Conservation (phyloP, 1,140 invertebrate species). For the Bemisia tabaci region DNA sequence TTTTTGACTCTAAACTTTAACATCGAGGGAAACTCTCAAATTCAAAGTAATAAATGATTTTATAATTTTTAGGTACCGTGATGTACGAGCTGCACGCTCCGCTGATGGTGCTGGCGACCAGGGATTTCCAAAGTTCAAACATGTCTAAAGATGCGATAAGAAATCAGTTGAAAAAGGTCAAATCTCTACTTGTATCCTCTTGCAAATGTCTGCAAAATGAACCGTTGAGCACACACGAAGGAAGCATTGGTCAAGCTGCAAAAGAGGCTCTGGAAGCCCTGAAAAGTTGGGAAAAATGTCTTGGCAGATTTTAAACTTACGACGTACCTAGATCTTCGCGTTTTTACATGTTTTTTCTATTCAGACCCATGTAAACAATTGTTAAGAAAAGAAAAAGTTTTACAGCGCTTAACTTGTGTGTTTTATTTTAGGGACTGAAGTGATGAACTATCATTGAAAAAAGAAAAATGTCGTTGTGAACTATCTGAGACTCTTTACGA, state of each 20-base stretch:
- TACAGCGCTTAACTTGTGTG: no score
- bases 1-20: no score
- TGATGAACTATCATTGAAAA: neutral
- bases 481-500: no score
- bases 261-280: conserved; percentile 13
- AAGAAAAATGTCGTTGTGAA: no score
- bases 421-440: neutral
- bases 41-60: no score
- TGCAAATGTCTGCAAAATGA: conserved; percentile 14
- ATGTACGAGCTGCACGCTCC: conserved; percentile 59
- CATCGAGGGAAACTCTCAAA: no score
- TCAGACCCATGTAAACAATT: no score
- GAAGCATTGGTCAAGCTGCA: conserved; percentile 13
- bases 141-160: conserved; percentile 12
- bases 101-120: conserved; percentile 44
- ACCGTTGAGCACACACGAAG: conserved; percentile 9
- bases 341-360: no score
- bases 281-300: conserved; percentile 11
- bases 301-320: conserved; percentile 30
- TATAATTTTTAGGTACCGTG: conserved; percentile 44
- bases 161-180: conserved; percentile 11
- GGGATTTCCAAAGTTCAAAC: conserved; percentile 33
- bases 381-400: no score
- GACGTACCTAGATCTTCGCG: no score
- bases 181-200: conserved; percentile 9